phyloP scores from a whole-genome alignment of 1,140 invertebrate species.

The Papilio glaucus region DNA sequence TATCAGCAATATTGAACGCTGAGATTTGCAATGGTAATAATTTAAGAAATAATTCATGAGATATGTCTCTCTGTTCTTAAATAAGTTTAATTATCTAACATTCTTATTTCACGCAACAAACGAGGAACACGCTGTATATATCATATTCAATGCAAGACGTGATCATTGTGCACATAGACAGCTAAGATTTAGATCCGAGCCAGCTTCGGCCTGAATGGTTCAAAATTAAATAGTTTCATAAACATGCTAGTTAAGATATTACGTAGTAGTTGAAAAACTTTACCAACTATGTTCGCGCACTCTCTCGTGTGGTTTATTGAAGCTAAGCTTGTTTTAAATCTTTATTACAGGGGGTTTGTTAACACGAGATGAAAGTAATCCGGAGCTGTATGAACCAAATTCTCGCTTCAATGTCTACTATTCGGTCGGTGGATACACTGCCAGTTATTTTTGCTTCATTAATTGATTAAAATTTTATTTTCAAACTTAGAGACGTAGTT shows the following conservation, averaged over 20 bases:
- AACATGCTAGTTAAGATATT: slow-evolving; percentile 32
- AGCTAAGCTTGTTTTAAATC: slow-evolving; percentile 22
- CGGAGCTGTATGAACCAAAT: not conserved
- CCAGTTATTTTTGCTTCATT: not conserved
- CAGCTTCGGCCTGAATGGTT: not conserved
- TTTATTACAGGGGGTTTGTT: slow-evolving; percentile 13
- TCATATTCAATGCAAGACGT: no score
- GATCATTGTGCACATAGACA: no score
- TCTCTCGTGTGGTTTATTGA: slow-evolving; percentile 24
- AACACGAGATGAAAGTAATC: not conserved
- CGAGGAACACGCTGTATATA: no score
- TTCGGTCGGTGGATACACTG: not conserved
- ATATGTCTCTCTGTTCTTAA: no score
- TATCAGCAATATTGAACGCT: no score
- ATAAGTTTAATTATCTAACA: no score
- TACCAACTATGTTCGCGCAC: not conserved
- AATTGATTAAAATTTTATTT: not conserved
- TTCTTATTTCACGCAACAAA: no score
- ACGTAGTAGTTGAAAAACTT: slow-evolving; percentile 28
- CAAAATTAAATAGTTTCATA: slow-evolving; percentile 33
- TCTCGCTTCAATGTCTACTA: not conserved
- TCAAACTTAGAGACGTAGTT: no score
- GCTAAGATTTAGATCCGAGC: not conserved
- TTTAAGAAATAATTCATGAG: no score
- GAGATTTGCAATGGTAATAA: no score